These are phyloP conservation scores for Drosophila neocordata DNA, from an alignment of 1,140 invertebrate species.

Conservation along the genomic window DNA sequence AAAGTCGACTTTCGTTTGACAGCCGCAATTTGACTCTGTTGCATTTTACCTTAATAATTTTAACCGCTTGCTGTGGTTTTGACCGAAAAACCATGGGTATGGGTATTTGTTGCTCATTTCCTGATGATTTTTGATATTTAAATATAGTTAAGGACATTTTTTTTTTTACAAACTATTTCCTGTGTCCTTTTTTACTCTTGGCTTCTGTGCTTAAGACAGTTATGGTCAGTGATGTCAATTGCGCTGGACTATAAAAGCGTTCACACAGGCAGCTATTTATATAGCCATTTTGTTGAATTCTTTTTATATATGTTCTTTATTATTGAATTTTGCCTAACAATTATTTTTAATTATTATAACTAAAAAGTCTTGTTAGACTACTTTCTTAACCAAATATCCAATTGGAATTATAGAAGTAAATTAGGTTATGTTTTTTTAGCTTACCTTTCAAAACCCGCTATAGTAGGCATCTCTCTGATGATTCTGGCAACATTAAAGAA, in stretches of 20 bases:
- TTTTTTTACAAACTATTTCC: not conserved
- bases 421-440: too few species aligned
- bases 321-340: too few species aligned
- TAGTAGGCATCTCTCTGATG: constrained; percentile 15
- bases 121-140: constrained; percentile 57
- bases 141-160: constrained; percentile 73
- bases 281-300: too few species aligned
- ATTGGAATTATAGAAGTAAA: too few species aligned
- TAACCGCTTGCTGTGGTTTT: constrained; percentile 16
- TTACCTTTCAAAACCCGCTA: not conserved
- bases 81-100: constrained; percentile 19
- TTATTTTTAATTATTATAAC: too few species aligned
- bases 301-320: too few species aligned
- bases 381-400: too few species aligned
- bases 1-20: not conserved
- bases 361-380: too few species aligned
- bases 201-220: not conserved
- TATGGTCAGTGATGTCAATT: not conserved
- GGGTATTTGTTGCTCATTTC: constrained; percentile 9
- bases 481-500: not conserved
- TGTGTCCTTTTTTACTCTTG: constrained; percentile 12
- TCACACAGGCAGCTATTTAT: not conserved
- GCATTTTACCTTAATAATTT: constrained; percentile 37
- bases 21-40: not conserved
- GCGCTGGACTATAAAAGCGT: not conserved